A percentile compares a stretch with the other conserved stretches of the same genome.
phyloP scores from a whole-genome alignment of 2,797 vertebrate genomes.

The Alosa sapidissima region DNA sequence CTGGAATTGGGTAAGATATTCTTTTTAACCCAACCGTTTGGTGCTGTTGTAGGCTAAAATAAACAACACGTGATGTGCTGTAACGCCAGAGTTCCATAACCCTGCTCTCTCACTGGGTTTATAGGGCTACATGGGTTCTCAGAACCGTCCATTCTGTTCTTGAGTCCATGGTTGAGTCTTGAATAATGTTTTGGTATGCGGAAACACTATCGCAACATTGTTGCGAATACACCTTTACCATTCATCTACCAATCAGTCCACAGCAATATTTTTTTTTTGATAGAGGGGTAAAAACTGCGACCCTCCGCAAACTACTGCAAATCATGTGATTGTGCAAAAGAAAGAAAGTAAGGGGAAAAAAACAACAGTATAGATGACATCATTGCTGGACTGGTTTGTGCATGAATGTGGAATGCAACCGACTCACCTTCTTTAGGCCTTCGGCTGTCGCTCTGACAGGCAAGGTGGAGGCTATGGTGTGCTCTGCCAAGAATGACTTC shows the following conservation, averaged over 20 bases:
- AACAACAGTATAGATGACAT: constrained; percentile 51
- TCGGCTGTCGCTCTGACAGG: constrained; percentile 38
- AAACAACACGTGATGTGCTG: background rate
- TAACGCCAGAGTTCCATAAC: constrained; percentile 33
- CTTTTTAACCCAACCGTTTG: constrained; percentile 36
- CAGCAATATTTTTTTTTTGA: background rate
- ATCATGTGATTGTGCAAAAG: constrained; percentile 38
- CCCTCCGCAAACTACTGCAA: constrained; percentile 45
- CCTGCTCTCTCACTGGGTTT: constrained; percentile 57
- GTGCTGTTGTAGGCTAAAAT: constrained; percentile 23
- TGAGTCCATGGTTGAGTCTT: background rate
- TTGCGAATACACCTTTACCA: background rate
- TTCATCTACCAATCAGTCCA: background rate
- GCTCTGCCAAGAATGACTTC: constrained; percentile 60
- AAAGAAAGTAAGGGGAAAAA: constrained; percentile 6
- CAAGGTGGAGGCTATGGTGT: constrained; percentile 44
- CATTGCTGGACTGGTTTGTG: constrained; percentile 73
- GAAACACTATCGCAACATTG: constrained; percentile 17
- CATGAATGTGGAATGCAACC: constrained; percentile 79
- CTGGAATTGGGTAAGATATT: constrained; percentile 92
- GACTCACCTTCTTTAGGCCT: constrained; percentile 68
- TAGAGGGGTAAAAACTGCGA: background rate
- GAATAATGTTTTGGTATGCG: constrained; percentile 14
- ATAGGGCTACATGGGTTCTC: constrained; percentile 32
- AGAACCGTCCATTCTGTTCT: background rate